Conservation (phyloP, 1,140 invertebrate species). For the Melitaea cinxia region DNA sequence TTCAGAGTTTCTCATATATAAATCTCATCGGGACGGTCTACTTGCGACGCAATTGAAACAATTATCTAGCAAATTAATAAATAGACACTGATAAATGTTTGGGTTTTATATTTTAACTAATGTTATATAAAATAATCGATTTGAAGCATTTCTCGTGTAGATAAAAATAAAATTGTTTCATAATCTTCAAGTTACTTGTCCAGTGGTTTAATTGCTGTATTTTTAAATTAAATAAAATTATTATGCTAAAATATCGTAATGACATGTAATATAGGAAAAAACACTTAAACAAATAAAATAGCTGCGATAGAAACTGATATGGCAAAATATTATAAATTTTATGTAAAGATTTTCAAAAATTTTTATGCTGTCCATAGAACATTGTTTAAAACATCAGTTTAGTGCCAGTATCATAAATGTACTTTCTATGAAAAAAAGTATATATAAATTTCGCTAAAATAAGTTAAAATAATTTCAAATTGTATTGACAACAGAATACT, state of each 20-base stretch:
- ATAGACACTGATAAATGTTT: neutral
- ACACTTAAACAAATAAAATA: neutral
- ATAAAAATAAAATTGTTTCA: neutral
- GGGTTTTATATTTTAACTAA: too few relatives aligned
- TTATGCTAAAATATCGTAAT: neutral
- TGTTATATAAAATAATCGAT: neutral
- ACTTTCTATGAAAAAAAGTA: too few relatives aligned
- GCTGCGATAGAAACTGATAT: neutral
- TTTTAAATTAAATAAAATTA: neutral
- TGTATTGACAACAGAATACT: neutral
- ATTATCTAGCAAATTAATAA: neutral
- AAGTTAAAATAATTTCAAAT: neutral
- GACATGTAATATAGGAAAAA: neutral
- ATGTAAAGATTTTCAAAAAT: neutral
- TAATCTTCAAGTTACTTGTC: neutral
- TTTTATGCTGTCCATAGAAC: too few relatives aligned
- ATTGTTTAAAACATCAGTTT: too few relatives aligned
- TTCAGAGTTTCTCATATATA: neutral
- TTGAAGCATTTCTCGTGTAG: neutral
- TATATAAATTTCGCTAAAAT: neutral
- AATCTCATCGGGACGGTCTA: constrained; percentile 13
- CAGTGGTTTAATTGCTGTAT: neutral
- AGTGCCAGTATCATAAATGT: too few relatives aligned
- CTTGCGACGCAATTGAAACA: constrained; percentile 1
- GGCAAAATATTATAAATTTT: neutral